phyloP scores from a whole-genome alignment of 2,797 vertebrate species.

The Acanthurus lineatus region DNA sequence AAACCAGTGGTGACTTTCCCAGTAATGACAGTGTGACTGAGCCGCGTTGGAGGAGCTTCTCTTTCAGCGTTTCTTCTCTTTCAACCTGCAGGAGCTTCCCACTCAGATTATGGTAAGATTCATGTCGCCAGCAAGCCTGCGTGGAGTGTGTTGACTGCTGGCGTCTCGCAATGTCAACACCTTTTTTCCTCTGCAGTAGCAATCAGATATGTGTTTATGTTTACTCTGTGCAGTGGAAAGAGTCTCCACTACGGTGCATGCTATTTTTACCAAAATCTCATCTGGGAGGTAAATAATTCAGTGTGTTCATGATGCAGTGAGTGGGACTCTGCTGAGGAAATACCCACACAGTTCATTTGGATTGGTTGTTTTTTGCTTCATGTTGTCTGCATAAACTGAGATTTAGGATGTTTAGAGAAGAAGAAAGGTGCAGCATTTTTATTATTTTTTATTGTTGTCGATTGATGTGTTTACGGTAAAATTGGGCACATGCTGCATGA shows the following conservation, averaged over 20 bases:
- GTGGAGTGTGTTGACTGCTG: conserved; percentile 38
- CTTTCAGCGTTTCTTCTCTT: background rate
- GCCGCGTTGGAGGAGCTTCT: conserved; percentile 37
- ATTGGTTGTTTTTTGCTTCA: background rate
- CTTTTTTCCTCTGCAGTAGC: conserved; percentile 30
- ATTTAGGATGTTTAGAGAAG: background rate
- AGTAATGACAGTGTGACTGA: conserved; percentile 54
- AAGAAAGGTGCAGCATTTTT: background rate
- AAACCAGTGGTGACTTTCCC: conserved; percentile 50
- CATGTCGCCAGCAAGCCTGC: conserved; percentile 8
- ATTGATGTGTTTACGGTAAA: conserved; percentile 15
- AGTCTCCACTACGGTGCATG: conserved; percentile 25
- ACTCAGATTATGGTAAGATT: conserved; percentile 77
- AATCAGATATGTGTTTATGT: conserved; percentile 35
- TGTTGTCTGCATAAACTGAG: background rate
- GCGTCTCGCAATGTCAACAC: conserved; percentile 47
- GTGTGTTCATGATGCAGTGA: conserved; percentile 43
- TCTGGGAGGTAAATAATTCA: conserved; percentile 78
- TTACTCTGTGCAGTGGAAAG: conserved; percentile 9
- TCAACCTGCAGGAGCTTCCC: conserved; percentile 63
- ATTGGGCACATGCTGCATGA: too few species aligned
- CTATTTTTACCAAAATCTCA: conserved; percentile 74
- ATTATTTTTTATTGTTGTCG: background rate
- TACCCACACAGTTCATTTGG: background rate
- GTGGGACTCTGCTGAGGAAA: conserved; percentile 17